Evolutionary conservation across 2,797 vertebrate genomes (phyloP).

Genomic region (Trachurus trachurus): DNA sequence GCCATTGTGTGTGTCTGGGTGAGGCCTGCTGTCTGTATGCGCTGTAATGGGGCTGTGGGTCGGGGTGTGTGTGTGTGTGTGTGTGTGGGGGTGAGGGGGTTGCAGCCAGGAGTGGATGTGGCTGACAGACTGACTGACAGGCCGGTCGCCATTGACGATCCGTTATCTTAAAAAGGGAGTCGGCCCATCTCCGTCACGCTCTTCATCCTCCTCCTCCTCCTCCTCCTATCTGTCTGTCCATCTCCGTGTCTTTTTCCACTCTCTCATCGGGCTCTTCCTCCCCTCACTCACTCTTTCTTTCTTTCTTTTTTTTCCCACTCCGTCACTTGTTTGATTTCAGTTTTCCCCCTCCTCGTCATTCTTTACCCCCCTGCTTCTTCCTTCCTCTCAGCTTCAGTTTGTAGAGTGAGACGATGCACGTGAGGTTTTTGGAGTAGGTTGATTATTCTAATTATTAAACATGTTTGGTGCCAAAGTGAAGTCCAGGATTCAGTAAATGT

Average conservation of each 20-base stretch:
- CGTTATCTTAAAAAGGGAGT: conserved; percentile 62
- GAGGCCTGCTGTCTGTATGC: conserved; percentile 20
- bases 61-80: too few relatives aligned
- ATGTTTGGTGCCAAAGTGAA: too few relatives aligned
- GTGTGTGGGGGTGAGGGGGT: too few relatives aligned
- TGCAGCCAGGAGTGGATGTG: conserved; percentile 68
- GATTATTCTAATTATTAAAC: too few relatives aligned
- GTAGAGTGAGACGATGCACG: too few relatives aligned
- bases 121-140: conserved; percentile 81
- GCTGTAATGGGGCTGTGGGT: conserved; percentile 58
- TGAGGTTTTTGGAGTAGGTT: too few relatives aligned
- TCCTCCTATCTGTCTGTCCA: conserved; percentile 66
- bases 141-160: conserved; percentile 69
- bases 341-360: not conserved
- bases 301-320: not conserved
- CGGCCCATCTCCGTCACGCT: conserved; percentile 52
- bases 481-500: too few relatives aligned
- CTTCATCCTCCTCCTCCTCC: conserved; percentile 20
- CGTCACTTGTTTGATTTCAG: not conserved
- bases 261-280: conserved; percentile 61
- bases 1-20: conserved; percentile 70
- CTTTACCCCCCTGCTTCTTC: not conserved
- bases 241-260: conserved; percentile 67
- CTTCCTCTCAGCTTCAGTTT: not conserved
- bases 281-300: conserved; percentile 13